A percentile compares a stretch with the other conserved stretches of the same genome.
These are phyloP conservation scores for Melanotaenia parkinsoni DNA, from an alignment of 2,797 vertebrate species.

Conservation along the genomic window DNA sequence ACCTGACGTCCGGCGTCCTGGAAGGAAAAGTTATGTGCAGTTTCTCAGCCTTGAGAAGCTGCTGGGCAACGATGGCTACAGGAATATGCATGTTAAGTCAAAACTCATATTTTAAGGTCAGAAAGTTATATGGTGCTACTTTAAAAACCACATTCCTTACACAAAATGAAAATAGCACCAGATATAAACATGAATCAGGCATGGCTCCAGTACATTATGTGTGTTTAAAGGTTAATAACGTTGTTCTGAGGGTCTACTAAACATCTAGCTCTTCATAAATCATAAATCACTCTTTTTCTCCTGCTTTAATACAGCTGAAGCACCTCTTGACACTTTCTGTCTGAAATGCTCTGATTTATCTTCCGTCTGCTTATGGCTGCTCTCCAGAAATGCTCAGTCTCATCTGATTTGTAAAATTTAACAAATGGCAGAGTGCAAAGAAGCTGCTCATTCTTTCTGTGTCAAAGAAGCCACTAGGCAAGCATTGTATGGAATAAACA, in stretches of 20 bases:
- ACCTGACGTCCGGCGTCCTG: neutral
- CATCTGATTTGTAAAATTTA: too few relatives aligned
- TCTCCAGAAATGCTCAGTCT: too few relatives aligned
- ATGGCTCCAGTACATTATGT: neutral
- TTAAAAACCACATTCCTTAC: too few relatives aligned
- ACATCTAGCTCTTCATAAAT: neutral
- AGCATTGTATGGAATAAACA: too few relatives aligned
- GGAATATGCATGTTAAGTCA: neutral
- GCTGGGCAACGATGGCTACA: neutral
- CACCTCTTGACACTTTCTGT: neutral
- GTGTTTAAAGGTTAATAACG: neutral
- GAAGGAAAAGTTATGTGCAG: neutral
- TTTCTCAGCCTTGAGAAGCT: neutral
- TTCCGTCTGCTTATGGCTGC: neutral
- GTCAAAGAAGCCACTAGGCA: too few relatives aligned
- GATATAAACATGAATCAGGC: neutral
- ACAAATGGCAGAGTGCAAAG: too few relatives aligned
- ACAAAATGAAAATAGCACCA: neutral
- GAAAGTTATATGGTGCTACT: neutral
- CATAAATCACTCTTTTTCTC: neutral
- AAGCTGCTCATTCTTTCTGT: too few relatives aligned
- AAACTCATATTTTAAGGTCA: neutral
- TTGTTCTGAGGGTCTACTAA: neutral
- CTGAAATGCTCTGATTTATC: neutral
- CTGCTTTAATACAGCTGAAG: neutral